Conservation (phyloP, 2,888 invertebrate species). For the Horisme vitalbata region DNA sequence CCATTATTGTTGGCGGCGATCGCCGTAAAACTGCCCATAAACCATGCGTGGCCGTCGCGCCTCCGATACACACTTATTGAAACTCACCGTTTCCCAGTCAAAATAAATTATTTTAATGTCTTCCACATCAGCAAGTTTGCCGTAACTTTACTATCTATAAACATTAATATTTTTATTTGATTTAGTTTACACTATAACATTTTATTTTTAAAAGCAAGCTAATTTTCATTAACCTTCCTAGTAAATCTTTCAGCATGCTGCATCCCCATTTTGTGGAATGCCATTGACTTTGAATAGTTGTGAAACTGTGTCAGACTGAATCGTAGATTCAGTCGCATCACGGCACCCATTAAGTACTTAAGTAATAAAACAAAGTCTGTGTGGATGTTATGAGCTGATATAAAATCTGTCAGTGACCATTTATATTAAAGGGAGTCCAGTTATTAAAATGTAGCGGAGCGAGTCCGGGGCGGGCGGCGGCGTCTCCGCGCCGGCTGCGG, state of each 20-base stretch:
- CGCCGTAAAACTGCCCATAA: conserved; percentile 74
- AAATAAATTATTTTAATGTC: conserved; percentile 39
- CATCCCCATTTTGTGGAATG: too few species aligned
- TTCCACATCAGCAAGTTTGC: conserved; percentile 11
- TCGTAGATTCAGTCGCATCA: too few species aligned
- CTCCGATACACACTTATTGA: conserved; percentile 63
- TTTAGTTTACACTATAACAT: too few species aligned
- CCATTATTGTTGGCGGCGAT: conserved; percentile 66
- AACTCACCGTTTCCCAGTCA: conserved; percentile 50
- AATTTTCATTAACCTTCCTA: too few species aligned
- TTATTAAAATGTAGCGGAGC: conserved; percentile 80
- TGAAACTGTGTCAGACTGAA: too few species aligned
- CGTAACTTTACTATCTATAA: background rate
- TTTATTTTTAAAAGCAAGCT: too few species aligned
- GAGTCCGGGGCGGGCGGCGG: conserved; percentile 43
- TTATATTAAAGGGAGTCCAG: conserved; percentile 67
- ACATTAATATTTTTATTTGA: background rate
- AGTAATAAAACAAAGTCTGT: too few species aligned
- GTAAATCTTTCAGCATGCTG: too few species aligned
- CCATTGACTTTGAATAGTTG: too few species aligned
- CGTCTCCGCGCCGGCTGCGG: conserved; percentile 72
- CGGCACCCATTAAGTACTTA: too few species aligned
- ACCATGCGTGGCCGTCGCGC: conserved; percentile 46
- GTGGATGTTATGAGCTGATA: conserved; percentile 70
- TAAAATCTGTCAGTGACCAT: conserved; percentile 79